These are phyloP conservation scores for Psephotus haematonotus DNA, from an alignment of 2,113 vertebrate genomes.

Conservation along the genomic window DNA sequence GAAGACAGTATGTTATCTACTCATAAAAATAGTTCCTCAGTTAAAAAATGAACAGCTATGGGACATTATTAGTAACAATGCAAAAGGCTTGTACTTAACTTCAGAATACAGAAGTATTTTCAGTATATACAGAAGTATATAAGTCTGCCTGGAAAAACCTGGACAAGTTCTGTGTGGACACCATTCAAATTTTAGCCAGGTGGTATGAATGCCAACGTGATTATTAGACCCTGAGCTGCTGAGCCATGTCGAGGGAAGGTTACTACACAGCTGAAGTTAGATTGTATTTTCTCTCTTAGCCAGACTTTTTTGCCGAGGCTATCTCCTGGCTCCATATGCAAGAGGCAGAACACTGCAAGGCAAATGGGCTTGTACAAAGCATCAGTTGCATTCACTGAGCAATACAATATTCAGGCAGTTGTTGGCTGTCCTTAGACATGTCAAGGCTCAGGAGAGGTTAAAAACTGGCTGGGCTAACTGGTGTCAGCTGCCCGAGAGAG, in stretches of 20 bases:
- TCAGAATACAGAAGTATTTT: not conserved
- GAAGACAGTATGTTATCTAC: slow-evolving; percentile 73
- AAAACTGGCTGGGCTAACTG: slow-evolving; percentile 11
- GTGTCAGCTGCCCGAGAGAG: slow-evolving; percentile 48
- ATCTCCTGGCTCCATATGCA: not conserved
- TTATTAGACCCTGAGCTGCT: not conserved
- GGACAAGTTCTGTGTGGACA: not conserved
- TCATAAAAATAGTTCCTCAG: slow-evolving; percentile 64
- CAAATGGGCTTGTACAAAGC: not conserved
- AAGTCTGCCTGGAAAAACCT: not conserved
- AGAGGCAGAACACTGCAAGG: slow-evolving; percentile 6
- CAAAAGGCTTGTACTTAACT: slow-evolving; percentile 1
- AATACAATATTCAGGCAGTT: not conserved
- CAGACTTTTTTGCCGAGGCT: not conserved
- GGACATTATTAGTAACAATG: slow-evolving; percentile 20
- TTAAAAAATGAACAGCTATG: slow-evolving; percentile 43
- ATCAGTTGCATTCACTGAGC: not conserved
- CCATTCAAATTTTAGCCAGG: not conserved
- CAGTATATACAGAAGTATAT: too few relatives aligned
- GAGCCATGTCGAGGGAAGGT: not conserved
- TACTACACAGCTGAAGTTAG: not conserved
- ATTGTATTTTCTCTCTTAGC: not conserved
- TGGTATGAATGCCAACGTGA: not conserved
- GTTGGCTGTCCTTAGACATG: not conserved
- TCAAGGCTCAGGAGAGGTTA: slow-evolving; percentile 13